A percentile compares a stretch with the other conserved stretches of the same genome.
These are phyloP conservation scores for Siderastrea radians DNA, from an alignment of 92 coral and sea anemone species.

Conservation along the genomic window DNA sequence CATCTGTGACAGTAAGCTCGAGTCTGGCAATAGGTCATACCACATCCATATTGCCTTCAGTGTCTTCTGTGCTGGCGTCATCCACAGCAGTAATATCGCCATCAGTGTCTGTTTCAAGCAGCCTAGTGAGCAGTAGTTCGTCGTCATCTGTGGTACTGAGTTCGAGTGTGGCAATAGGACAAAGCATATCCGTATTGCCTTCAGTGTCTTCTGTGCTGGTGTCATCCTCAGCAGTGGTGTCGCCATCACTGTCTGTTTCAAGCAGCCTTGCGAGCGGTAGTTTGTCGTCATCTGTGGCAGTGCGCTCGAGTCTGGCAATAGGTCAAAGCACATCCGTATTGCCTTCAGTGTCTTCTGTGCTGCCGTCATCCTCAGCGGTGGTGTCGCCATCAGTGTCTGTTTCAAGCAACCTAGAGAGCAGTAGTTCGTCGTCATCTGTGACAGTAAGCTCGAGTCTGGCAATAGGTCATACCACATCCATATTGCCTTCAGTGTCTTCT, in stretches of 20 bases:
- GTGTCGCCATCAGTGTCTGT: neutral
- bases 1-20: neutral
- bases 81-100: neutral
- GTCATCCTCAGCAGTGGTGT: neutral
- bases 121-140: neutral
- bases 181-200: neutral
- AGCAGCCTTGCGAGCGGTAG: neutral
- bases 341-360: neutral
- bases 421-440: neutral
- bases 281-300: neutral
- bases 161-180: neutral
- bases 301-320: neutral
- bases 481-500: neutral
- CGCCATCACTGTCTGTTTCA: neutral
- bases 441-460: neutral
- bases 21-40: neutral
- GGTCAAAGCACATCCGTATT: neutral
- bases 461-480: neutral
- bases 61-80: neutral
- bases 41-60: neutral
- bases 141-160: neutral
- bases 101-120: neutral
- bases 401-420: neutral
- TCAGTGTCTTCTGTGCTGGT: neutral
- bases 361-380: neutral